Conservation (phyloP, 2,113 vertebrate genomes). For the Trinectes maculatus region DNA sequence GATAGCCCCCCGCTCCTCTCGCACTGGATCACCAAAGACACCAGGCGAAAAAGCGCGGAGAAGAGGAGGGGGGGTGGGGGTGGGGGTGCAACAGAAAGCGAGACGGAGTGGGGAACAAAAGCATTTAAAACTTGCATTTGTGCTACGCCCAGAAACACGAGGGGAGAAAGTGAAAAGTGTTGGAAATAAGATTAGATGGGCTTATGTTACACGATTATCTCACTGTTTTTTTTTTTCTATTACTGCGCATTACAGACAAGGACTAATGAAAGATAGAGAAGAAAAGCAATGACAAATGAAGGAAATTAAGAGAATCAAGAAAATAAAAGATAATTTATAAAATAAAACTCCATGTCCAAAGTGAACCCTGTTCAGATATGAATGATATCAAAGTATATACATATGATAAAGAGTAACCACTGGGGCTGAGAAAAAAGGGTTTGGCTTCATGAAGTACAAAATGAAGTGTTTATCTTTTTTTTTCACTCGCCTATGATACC, state of each 20-base stretch:
- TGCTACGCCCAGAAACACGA: background rate
- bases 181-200: background rate
- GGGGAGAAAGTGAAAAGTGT: too few species aligned
- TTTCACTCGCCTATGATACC: slow-evolving; percentile 28
- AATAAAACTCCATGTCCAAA: background rate
- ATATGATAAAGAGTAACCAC: background rate
- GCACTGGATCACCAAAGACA: slow-evolving; percentile 80
- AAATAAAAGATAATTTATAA: background rate
- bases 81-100: slow-evolving; percentile 36
- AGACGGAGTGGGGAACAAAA: slow-evolving; percentile 75
- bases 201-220: background rate
- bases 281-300: background rate
- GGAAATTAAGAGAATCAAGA: background rate
- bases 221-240: background rate
- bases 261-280: background rate
- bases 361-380: background rate
- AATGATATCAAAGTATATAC: slow-evolving; percentile 1
- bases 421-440: background rate
- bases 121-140: slow-evolving; percentile 49
- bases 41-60: slow-evolving; percentile 60
- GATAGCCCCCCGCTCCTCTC: slow-evolving; percentile 75
- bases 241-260: too few species aligned
- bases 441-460: slow-evolving; percentile 13
- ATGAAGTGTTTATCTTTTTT: slow-evolving; percentile 33
- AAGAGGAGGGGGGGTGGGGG: slow-evolving; percentile 7